Evolutionary conservation across 2,888 invertebrate genomes (phyloP), one percentile per base, ranked within the genome.

Genomic region (Callinectes sapidus): DNA sequence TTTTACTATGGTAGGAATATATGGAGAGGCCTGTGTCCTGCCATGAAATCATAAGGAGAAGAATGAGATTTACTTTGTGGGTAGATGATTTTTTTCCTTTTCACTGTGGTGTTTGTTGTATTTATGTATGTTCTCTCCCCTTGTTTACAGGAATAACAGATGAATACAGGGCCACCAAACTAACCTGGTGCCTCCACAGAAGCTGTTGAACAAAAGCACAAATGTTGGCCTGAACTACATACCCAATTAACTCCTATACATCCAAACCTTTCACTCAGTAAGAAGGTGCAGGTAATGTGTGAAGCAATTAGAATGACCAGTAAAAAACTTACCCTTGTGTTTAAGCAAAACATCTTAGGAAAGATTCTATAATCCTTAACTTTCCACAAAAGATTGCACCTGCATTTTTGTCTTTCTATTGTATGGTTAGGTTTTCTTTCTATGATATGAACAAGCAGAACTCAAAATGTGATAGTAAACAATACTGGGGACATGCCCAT

Each of bases 401-500:
- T 81, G 32, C 14, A 81, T 35, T 81, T 18, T 35, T 81, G 81
- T 81, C 16, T 81, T 81, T 81, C 81, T 81, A 35, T 35, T 81
- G 13, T 81, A 35, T 81, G 81, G 35, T 81, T 35, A 81, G 81
- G 81, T n/a, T 81, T 35, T 35, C 32, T 81, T 18, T 81, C 32
- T 81, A 81, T 28, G 32, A 81, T 32, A 81, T 81, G 35, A 81
- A 81, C 35, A 10, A 35, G 81, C 81, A 81, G 81, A 81, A 81
- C 32, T 81, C 32, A 81, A 81, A 35, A 81, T 81, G 81, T 81
- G 81, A 81, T 81, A 81, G 16, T 81, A 35, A 81, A 35, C 81
- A 81, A 2, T 28, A 71, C 71, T 71, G 13, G 71, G 71, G 71
- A 71, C 28, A 8, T 71, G 71, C 81, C 71, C 81, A 81, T 81